These are phyloP conservation scores for Acyrthosiphon pisum DNA, from an alignment of 1,140 invertebrate species.

Conservation along the genomic window DNA sequence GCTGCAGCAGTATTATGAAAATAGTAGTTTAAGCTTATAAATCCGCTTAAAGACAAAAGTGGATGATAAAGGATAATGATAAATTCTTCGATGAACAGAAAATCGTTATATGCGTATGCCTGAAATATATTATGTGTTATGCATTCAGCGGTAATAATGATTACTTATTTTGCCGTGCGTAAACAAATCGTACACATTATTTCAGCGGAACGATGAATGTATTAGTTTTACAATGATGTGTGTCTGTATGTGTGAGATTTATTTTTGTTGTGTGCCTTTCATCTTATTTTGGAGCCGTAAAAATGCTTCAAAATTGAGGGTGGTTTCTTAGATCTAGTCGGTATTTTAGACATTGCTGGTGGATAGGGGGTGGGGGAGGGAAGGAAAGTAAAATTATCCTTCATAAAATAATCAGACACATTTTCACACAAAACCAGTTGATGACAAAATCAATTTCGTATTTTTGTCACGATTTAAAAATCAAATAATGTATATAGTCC, in stretches of 20 bases:
- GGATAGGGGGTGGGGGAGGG: too few relatives aligned
- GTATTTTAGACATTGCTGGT: background rate
- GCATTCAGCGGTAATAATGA: background rate
- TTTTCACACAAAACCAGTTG: background rate
- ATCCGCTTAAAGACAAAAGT: conserved; percentile 40
- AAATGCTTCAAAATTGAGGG: background rate
- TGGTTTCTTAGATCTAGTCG: background rate
- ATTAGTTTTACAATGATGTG: background rate
- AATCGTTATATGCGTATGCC: background rate
- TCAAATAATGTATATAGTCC: background rate
- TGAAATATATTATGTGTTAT: background rate
- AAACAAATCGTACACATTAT: background rate
- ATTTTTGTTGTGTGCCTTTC: background rate
- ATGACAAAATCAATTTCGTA: background rate
- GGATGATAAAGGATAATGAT: background rate
- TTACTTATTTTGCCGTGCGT: background rate
- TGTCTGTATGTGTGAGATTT: too few relatives aligned
- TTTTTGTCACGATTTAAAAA: background rate
- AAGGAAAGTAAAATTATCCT: background rate
- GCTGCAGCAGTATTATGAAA: conserved; percentile 22
- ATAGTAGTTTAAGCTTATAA: conserved; percentile 26
- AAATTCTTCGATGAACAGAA: conserved; percentile 12
- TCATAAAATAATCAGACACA: background rate
- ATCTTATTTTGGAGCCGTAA: background rate
- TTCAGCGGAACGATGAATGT: background rate